Percentiles rank a stretch among this genome's conserved stretches.
Evolutionary conservation across 2,113 vertebrate species (phyloP).

Genomic region (Columba janthina): DNA sequence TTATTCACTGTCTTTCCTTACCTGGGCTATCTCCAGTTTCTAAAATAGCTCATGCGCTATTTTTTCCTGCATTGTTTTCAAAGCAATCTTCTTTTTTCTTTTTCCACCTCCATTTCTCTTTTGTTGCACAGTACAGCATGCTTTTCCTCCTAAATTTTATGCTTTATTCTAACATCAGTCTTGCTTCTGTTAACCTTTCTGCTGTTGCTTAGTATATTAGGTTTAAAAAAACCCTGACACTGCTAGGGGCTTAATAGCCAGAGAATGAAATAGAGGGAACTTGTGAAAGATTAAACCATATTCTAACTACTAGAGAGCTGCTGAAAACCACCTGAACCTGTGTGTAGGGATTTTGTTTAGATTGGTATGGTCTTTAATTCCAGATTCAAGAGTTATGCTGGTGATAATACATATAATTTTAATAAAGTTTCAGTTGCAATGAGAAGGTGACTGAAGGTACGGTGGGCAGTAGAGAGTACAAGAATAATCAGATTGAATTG

Average conservation of each 20-base stretch:
- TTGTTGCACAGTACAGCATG: background rate
- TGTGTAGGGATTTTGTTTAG: background rate
- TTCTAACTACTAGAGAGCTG: background rate
- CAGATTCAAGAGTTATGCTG: background rate
- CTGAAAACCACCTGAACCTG: background rate
- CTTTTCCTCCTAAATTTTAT: background rate
- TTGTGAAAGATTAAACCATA: background rate
- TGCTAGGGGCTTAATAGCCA: background rate
- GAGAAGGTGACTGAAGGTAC: background rate
- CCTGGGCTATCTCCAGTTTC: background rate
- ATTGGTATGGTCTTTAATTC: background rate
- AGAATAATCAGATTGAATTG: background rate
- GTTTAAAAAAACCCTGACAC: background rate
- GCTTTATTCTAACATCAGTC: background rate
- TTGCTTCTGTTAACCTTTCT: background rate
- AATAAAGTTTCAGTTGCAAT: background rate
- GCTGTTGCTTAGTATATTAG: background rate
- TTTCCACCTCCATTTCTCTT: background rate
- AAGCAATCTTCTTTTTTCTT: background rate
- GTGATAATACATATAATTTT: background rate
- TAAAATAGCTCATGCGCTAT: background rate
- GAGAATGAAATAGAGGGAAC: background rate
- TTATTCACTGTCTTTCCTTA: background rate
- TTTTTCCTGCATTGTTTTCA: conserved; percentile 38
- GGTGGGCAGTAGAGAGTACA: background rate